A percentile compares a stretch with the other conserved stretches of the same genome.
Conservation (phyloP, 2,888 invertebrate genomes). For the Colostygia pectinataria region DNA sequence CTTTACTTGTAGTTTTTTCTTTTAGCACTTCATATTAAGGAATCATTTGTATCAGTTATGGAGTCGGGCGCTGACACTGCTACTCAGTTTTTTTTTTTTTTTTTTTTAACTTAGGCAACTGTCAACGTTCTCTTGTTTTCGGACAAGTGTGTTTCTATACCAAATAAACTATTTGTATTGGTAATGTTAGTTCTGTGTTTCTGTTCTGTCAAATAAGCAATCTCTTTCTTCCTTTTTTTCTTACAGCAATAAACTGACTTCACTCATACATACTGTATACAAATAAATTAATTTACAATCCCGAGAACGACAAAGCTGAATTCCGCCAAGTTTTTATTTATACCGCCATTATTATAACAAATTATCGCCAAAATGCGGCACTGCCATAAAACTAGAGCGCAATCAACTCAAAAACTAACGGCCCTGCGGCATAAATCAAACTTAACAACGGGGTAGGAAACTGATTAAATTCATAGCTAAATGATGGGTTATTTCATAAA, state of each 20-base stretch:
- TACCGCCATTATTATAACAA: slow-evolving; percentile 45
- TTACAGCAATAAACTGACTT: neutral
- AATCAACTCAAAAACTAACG: slow-evolving; percentile 67
- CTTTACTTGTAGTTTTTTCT: too few relatives aligned
- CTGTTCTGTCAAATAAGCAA: too few relatives aligned
- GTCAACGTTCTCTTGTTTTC: too few relatives aligned
- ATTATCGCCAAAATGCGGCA: slow-evolving; percentile 49
- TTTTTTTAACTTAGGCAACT: too few relatives aligned
- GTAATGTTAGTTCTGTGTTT: too few relatives aligned
- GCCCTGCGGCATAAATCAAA: slow-evolving; percentile 64
- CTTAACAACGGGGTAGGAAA: slow-evolving; percentile 55
- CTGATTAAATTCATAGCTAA: slow-evolving; percentile 66
- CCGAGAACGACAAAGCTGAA: slow-evolving; percentile 19
- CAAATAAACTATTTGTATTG: too few relatives aligned
- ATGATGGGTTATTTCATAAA: slow-evolving; percentile 33
- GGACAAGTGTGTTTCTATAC: too few relatives aligned
- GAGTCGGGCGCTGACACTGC: too few relatives aligned
- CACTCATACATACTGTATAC: neutral
- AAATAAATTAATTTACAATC: slow-evolving; percentile 7
- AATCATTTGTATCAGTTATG: too few relatives aligned
- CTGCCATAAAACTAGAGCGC: slow-evolving; percentile 63
- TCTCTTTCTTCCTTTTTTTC: too few relatives aligned
- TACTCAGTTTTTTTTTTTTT: too few relatives aligned
- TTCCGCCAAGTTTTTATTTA: slow-evolving; percentile 31
- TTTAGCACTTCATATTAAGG: too few relatives aligned